Evolutionary conservation across 2,888 invertebrate genomes (phyloP), one percentile per base, ranked within the genome.

Genomic region (Drosophila melanosoma): DNA sequence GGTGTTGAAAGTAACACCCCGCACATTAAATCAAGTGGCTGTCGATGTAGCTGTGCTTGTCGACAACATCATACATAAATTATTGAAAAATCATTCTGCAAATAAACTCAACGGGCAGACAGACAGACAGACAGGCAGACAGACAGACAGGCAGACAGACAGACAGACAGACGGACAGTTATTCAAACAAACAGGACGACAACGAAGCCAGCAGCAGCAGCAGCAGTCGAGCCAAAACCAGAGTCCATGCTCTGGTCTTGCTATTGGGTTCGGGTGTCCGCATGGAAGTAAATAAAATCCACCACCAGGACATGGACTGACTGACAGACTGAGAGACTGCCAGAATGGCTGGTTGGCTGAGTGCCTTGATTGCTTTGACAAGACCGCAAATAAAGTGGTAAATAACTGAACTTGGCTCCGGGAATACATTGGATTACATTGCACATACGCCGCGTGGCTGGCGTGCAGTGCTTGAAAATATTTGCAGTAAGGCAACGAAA

Each of bases 1-100:
- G 91, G 91, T 91, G 91, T 91, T 81, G 84, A 91, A 84, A 90
- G 81, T 77, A 90, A 90, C 91, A 91, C 90, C 91, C 90, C 82
- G 85, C 79, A 79, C 78, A 84, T 90, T 90, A 91, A 89, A 87
- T 89, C 90, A 86, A 90, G 87, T 84, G 84, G 77, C 83, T 71
- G 73, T 54, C 63, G 64, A 68, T 40, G 49, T 69, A 56, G 62
- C 60, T 33, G 26, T 40, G 45, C 29, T 51, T 26, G 77, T 59
- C 74, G 77, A 77, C 81, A 83, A 69, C 76, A 72, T 84, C 85
- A 84, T 87, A 85, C 82, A 90, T 90, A 87, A 90, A 89, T 90
- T 90, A 90, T 89, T 89, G 89, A 90, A 89, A 90, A 89, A 89
- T 90, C 87, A 90, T 90, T 85, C 90, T 78, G 90, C 90, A 89